Evolutionary conservation across 2,888 invertebrate genomes (phyloP), one percentile per base, ranked within the genome.

Genomic region (Ditylenchus weischeri): DNA sequence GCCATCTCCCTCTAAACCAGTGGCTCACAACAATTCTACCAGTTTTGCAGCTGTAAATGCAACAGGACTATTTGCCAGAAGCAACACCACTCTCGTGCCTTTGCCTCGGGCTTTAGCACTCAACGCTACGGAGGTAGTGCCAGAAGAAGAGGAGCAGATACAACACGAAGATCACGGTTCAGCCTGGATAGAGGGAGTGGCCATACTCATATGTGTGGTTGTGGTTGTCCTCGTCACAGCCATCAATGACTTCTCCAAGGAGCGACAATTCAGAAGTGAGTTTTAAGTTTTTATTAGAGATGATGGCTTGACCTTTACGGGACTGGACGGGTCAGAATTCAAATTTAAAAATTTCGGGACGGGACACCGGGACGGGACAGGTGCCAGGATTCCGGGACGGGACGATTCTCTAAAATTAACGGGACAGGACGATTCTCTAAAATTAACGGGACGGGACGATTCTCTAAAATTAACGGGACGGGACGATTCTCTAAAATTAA

Each of bases 221-320:
- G 85, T 87, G 66, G 86, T 86, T 68, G 86, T 87, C 47, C 78
- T 87, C 72, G 86, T 87, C 62, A 86, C 86, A 64, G 86, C 87
- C 36, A 66, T 86, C 77, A 87, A 87, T 80, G 86, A 86, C 77
- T 86, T 84, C 83, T 84, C 84, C 74, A 86, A 86, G 77, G 86
- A 87, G 78, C 81, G 86, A 74, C 86, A 86, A 76, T 86, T 86
- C 77, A 79, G 86, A 70, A 76, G 78, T 75, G 61, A 75, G 62
- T 75, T 74, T 29, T 29, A 29, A 29, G 29, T 29, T 29, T 6
- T 38, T n/a, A n/a, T n/a, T n/a, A n/a, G n/a, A n/a, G n/a, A n/a
- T n/a, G n/a, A n/a, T n/a, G n/a, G n/a, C n/a, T n/a, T n/a, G n/a
- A n/a, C n/a, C n/a, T n/a, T n/a, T n/a, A n/a, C n/a, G n/a, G n/a